Evolutionary conservation across 1,140 invertebrate species (phyloP).

Genomic region (Tetragonula clypearis): DNA sequence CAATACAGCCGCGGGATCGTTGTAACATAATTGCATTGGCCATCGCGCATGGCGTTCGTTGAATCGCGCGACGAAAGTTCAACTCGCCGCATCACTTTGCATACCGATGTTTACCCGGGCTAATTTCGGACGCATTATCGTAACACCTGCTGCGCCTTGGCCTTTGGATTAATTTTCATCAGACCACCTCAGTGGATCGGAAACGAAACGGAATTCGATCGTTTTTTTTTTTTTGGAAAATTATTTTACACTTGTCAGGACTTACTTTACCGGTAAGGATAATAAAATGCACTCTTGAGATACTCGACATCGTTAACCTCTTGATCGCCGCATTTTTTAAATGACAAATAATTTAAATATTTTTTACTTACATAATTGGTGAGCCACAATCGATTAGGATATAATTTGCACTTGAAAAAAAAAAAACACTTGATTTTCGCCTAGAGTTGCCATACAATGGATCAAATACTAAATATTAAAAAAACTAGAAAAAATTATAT

Average conservation of each 20-base stretch:
- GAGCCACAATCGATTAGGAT: too few relatives aligned
- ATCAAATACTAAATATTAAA: too few relatives aligned
- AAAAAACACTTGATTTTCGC: too few relatives aligned
- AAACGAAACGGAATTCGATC: background rate
- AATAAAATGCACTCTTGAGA: too few relatives aligned
- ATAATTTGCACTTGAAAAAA: too few relatives aligned
- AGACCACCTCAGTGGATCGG: background rate
- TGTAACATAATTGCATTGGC: conserved; percentile 35
- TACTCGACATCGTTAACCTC: too few relatives aligned
- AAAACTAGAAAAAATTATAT: too few relatives aligned
- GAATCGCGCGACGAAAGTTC: conserved; percentile 9
- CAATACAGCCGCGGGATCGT: background rate
- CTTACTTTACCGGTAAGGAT: too few relatives aligned
- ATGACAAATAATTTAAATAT: too few relatives aligned
- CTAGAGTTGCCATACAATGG: too few relatives aligned
- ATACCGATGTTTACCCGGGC: conserved; percentile 31
- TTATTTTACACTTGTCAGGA: background rate
- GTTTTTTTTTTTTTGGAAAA: background rate
- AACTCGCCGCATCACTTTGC: conserved; percentile 41
- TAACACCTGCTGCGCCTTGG: conserved; percentile 51
- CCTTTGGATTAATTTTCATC: conserved; percentile 47
- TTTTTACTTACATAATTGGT: too few relatives aligned
- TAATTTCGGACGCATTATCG: conserved; percentile 59
- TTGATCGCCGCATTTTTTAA: too few relatives aligned
- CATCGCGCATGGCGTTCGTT: background rate